phyloP scores from a whole-genome alignment of 2,888 invertebrate genomes.

The Holacanthella duospinosa region DNA sequence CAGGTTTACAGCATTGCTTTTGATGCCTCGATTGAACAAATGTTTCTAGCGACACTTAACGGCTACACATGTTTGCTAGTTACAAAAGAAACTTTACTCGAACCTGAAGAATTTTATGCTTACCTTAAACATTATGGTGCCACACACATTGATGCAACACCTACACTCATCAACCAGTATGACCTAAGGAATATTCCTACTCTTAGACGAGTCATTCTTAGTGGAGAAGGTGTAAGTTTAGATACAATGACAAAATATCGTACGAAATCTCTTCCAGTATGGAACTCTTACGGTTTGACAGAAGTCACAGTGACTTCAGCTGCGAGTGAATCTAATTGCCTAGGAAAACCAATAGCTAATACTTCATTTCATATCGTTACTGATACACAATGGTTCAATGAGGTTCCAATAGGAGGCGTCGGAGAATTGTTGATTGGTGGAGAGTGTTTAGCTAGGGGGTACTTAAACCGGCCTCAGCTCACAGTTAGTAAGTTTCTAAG shows the following conservation, averaged over 20 bases:
- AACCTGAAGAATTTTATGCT: background rate
- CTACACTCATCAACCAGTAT: background rate
- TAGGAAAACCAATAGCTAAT: background rate
- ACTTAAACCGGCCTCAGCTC: constrained; percentile 45
- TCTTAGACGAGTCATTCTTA: background rate
- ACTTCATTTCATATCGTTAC: background rate
- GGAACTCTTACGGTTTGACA: background rate
- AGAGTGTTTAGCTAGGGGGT: constrained; percentile 65
- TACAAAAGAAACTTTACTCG: background rate
- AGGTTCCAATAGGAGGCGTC: constrained; percentile 60
- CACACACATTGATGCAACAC: background rate
- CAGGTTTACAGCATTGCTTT: background rate
- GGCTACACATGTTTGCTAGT: background rate
- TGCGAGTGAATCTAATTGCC: background rate
- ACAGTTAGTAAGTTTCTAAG: constrained; percentile 6
- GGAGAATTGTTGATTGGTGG: constrained; percentile 77
- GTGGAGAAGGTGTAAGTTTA: background rate
- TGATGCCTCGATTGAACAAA: background rate
- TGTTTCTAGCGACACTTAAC: background rate
- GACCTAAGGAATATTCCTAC: background rate
- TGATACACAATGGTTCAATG: background rate
- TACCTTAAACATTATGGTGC: background rate
- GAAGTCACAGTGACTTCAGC: background rate
- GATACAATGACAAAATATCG: background rate
- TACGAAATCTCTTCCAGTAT: background rate